These are phyloP conservation scores for Ochotona princeps DNA, from an alignment of 2,113 vertebrate species.

Conservation along the genomic window DNA sequence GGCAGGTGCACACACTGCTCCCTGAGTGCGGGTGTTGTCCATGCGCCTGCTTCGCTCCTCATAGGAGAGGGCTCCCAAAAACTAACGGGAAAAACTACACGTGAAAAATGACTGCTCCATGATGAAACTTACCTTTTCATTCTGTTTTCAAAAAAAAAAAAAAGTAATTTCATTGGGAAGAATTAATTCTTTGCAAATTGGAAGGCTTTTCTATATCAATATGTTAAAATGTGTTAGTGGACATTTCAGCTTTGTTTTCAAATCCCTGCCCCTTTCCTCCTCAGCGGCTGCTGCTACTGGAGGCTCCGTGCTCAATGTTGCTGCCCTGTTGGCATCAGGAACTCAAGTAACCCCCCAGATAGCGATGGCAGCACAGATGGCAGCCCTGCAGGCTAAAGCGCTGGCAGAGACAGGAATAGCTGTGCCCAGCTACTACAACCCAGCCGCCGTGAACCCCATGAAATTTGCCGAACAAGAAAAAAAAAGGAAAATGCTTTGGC, in stretches of 20 bases:
- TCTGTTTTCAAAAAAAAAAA: too few species aligned
- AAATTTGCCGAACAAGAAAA: conserved; percentile 99
- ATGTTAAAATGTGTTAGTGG: not conserved
- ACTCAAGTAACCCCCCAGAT: conserved; percentile 99
- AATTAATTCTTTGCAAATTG: not conserved
- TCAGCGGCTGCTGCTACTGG: conserved; percentile 88
- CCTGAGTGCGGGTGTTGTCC: too few species aligned
- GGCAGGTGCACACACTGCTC: not conserved
- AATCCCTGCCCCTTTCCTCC: not conserved
- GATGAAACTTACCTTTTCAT: too few species aligned
- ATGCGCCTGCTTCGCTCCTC: too few species aligned
- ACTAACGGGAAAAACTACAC: too few species aligned
- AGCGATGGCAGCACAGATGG: conserved; percentile 99
- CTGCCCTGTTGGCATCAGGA: conserved; percentile 96
- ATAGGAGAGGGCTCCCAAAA: too few species aligned
- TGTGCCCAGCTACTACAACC: conserved; percentile 98
- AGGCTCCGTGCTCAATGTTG: conserved; percentile 95
- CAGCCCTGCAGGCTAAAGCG: conserved; percentile 96
- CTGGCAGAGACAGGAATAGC: conserved; percentile 98
- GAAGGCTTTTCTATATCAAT: not conserved
- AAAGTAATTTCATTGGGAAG: not conserved
- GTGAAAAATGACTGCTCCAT: too few species aligned
- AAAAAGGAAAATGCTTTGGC: conserved; percentile 98
- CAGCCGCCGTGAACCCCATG: conserved; percentile 97
- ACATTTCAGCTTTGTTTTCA: not conserved